Conservation (phyloP, 2,888 invertebrate species). For the Drosophila tanythrix region DNA sequence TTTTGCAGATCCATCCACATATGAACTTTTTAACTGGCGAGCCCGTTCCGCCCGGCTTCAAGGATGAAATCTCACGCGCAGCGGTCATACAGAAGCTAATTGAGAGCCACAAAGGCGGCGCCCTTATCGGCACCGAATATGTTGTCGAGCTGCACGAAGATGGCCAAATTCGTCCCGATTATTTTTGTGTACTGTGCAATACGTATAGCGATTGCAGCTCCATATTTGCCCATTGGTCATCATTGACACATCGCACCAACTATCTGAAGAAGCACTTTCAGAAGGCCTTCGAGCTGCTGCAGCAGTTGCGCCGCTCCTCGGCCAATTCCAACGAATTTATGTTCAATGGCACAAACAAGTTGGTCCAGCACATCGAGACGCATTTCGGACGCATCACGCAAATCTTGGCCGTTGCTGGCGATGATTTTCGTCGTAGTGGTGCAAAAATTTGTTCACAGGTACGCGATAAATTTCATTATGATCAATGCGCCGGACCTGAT, state of each 20-base stretch:
- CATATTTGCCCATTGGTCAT: slow-evolving; percentile 91
- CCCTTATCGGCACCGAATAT: slow-evolving; percentile 91
- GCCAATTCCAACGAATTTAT: slow-evolving; percentile 20
- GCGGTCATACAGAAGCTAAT: slow-evolving; percentile 86
- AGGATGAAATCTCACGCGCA: slow-evolving; percentile 86
- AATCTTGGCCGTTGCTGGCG: slow-evolving; percentile 88
- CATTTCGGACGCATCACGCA: slow-evolving; percentile 88
- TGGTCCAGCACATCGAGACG: slow-evolving; percentile 90
- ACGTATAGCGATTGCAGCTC: slow-evolving; percentile 92
- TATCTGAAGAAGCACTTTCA: slow-evolving; percentile 87
- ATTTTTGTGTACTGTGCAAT: slow-evolving; percentile 91
- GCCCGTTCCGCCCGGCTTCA: slow-evolving; percentile 90
- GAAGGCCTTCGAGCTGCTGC: slow-evolving; percentile 86
- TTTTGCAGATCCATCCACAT: slow-evolving; percentile 30
- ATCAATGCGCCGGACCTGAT: slow-evolving; percentile 86
- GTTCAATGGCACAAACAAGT: slow-evolving; percentile 19
- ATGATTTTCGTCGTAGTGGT: slow-evolving; percentile 89
- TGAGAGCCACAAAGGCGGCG: slow-evolving; percentile 84
- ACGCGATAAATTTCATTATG: slow-evolving; percentile 88
- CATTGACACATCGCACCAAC: slow-evolving; percentile 90
- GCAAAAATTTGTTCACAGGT: slow-evolving; percentile 88
- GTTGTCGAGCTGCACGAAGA: slow-evolving; percentile 90
- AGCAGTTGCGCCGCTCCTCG: slow-evolving; percentile 44
- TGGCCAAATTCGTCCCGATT: slow-evolving; percentile 89
- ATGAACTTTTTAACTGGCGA: slow-evolving; percentile 87